phyloP scores from a whole-genome alignment of 1,140 invertebrate genomes.

The Meteorus sp. region DNA sequence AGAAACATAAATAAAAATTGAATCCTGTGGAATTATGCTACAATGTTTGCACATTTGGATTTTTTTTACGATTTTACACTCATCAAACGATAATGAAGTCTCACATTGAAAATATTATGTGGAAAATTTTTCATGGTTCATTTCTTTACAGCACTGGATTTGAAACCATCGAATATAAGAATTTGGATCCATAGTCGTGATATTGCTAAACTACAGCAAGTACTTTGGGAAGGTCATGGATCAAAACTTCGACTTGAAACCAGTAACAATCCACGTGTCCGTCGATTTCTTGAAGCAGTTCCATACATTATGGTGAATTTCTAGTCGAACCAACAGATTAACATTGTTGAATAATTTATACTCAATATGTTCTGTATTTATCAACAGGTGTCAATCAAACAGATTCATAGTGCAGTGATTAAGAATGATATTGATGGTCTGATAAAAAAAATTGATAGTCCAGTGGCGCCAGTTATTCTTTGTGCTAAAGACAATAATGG shows the following conservation, averaged over 20 bases:
- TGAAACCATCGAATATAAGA: constrained; percentile 83
- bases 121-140: constrained; percentile 12
- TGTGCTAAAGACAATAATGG: constrained; percentile 80
- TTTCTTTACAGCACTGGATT: constrained; percentile 63
- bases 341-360: constrained; percentile 18
- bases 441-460: constrained; percentile 67
- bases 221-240: constrained; percentile 87
- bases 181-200: constrained; percentile 92
- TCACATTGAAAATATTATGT: constrained; percentile 14
- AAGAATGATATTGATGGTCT: constrained; percentile 76
- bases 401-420: constrained; percentile 75
- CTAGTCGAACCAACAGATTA: neutral
- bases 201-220: constrained; percentile 77
- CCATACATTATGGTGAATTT: constrained; percentile 91
- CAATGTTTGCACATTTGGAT: too few relatives aligned
- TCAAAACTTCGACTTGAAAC: constrained; percentile 78
- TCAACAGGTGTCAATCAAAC: constrained; percentile 76
- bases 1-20: too few relatives aligned
- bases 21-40: too few relatives aligned
- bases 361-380: neutral
- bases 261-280: constrained; percentile 77
- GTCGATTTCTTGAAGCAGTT: constrained; percentile 80
- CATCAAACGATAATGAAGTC: neutral
- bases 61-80: too few relatives aligned
- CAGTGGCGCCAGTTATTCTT: constrained; percentile 72